Conservation (phyloP, 2,888 invertebrate species). For the Dryobota labecula region DNA sequence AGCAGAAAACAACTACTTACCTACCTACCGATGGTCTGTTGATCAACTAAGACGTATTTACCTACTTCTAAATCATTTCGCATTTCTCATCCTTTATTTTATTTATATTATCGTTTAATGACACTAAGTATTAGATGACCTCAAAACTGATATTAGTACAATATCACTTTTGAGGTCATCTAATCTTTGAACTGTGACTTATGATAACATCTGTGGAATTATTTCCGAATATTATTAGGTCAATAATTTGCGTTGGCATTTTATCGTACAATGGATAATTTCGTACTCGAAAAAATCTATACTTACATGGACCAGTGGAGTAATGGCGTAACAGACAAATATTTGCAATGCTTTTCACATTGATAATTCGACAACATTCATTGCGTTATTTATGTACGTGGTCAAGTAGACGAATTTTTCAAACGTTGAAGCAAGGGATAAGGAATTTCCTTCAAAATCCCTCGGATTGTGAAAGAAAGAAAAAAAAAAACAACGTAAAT, state of each 20-base stretch:
- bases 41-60: neutral
- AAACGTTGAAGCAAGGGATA: too few relatives aligned
- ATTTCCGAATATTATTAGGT: constrained; percentile 46
- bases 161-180: constrained; percentile 31
- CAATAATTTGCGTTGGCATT: constrained; percentile 21
- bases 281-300: neutral
- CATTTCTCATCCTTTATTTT: neutral
- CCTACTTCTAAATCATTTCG: neutral
- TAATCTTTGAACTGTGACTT: constrained; percentile 34
- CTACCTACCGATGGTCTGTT: neutral
- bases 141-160: too few relatives aligned
- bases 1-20: neutral
- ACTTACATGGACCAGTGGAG: neutral
- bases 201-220: constrained; percentile 51
- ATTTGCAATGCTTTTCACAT: too few relatives aligned
- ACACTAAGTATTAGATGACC: too few relatives aligned
- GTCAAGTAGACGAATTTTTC: too few relatives aligned
- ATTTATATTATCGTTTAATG: constrained; percentile 29
- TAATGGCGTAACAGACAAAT: too few relatives aligned
- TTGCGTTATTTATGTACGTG: too few relatives aligned
- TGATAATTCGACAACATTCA: too few relatives aligned
- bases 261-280: neutral
- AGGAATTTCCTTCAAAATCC: too few relatives aligned
- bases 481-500: too few relatives aligned
- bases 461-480: too few relatives aligned